Evolutionary conservation across 1,140 invertebrate species (phyloP).

Genomic region (Sycobia sp.): DNA sequence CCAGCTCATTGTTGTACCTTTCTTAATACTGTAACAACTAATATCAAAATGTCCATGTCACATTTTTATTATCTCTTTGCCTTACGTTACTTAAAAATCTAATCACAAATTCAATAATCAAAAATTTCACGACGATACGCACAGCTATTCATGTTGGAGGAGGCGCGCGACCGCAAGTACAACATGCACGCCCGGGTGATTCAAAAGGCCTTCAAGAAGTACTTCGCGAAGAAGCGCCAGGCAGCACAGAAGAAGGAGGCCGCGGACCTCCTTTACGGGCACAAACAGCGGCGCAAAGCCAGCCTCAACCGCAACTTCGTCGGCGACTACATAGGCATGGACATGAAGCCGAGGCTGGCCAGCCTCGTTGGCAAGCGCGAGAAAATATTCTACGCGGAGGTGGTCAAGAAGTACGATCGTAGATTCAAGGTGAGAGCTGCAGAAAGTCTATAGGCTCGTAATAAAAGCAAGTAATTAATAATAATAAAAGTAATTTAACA

Average conservation of each 20-base stretch:
- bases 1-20: no score
- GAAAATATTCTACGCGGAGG: conserved; percentile 73
- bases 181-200: conserved; percentile 74
- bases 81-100: no score
- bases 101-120: no score
- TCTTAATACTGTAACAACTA: no score
- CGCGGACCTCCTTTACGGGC: conserved; percentile 67
- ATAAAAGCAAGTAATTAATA: no score
- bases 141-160: conserved; percentile 76
- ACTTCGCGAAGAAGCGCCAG: conserved; percentile 70
- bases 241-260: conserved; percentile 69
- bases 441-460: no score
- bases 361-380: conserved; percentile 70
- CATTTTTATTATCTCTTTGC: no score
- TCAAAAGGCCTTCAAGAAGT: conserved; percentile 75
- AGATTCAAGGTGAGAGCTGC: conserved; percentile 70
- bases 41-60: no score
- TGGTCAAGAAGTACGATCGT: conserved; percentile 75
- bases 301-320: conserved; percentile 77
- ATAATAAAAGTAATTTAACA: background rate
- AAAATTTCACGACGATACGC: no score
- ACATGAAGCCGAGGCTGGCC: conserved; percentile 66
- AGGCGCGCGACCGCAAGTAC: conserved; percentile 73
- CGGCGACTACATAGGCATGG: conserved; percentile 78
- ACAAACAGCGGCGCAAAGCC: conserved; percentile 70